phyloP scores from a whole-genome alignment of 2,888 invertebrate genomes.

The Plebejus argus region DNA sequence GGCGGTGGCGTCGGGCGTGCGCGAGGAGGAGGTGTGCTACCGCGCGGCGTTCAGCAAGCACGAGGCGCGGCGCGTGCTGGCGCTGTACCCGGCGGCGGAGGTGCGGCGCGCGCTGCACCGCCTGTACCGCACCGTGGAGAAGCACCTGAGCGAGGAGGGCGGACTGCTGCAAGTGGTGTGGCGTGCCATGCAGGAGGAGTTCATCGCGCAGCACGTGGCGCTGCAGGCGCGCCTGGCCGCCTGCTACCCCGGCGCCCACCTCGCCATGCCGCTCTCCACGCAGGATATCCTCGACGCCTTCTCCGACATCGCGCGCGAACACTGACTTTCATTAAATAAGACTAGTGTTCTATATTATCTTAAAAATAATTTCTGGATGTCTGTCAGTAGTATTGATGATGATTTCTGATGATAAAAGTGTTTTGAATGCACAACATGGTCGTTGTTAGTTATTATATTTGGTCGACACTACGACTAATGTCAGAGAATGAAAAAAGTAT shows the following conservation, averaged over 20 bases:
- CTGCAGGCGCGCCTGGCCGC: conserved; percentile 95
- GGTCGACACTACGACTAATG: background rate
- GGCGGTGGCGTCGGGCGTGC: conserved; percentile 95
- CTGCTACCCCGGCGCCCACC: conserved; percentile 97
- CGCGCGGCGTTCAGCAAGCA: conserved; percentile 98
- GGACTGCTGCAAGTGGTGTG: conserved; percentile 98
- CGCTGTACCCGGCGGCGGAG: conserved; percentile 88
- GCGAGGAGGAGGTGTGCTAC: conserved; percentile 98
- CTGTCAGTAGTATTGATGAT: too few species aligned
- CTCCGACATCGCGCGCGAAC: conserved; percentile 98
- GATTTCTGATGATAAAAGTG: background rate
- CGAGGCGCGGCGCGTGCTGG: conserved; percentile 96
- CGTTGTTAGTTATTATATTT: background rate
- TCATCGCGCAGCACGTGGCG: conserved; percentile 93
- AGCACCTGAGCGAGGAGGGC: conserved; percentile 97
- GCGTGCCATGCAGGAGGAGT: conserved; percentile 99
- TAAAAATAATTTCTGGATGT: too few species aligned
- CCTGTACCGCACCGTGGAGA: conserved; percentile 97
- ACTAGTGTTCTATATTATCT: too few species aligned
- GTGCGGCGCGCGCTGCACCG: conserved; percentile 96
- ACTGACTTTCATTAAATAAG: conserved; percentile 82
- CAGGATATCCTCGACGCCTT: conserved; percentile 97
- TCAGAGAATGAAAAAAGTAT: background rate
- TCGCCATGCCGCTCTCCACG: conserved; percentile 96
- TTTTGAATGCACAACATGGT: background rate